phyloP scores from a whole-genome alignment of 2,797 vertebrate species.

The Avahi laniger region DNA sequence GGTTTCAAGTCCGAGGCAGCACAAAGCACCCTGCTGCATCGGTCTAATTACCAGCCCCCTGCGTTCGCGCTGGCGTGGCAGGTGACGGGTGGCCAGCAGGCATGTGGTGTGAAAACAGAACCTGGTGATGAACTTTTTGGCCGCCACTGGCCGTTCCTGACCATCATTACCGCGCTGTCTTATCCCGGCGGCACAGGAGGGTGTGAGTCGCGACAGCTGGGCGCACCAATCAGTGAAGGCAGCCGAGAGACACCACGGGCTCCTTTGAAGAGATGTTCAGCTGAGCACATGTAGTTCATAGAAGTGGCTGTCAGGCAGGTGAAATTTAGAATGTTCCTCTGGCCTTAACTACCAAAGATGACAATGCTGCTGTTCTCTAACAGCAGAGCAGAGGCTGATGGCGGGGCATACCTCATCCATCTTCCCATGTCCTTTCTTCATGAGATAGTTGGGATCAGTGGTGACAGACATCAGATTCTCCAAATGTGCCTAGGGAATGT shows the following conservation, averaged over 20 bases:
- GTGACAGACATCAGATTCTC: not conserved
- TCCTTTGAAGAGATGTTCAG: not conserved
- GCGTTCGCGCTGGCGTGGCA: not conserved
- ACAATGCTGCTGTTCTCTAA: not conserved
- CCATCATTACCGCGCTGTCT: not conserved
- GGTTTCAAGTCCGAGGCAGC: not conserved
- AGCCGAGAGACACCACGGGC: not conserved
- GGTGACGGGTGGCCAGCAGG: not conserved
- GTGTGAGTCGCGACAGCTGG: not conserved
- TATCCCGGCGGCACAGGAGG: slow-evolving; percentile 12
- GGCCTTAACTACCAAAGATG: not conserved
- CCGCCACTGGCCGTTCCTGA: slow-evolving; percentile 2
- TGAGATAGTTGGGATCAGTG: not conserved
- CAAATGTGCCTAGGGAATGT: not conserved
- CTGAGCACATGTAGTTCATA: not conserved
- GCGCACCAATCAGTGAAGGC: not conserved
- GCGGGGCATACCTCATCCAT: not conserved
- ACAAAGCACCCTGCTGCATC: not conserved
- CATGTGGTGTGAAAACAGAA: slow-evolving; percentile 21
- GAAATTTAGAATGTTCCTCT: not conserved
- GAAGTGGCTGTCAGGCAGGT: not conserved
- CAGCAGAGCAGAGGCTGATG: not conserved
- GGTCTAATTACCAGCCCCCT: slow-evolving; percentile 42
- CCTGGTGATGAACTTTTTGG: not conserved
- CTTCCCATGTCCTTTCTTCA: not conserved